phyloP scores from a whole-genome alignment of 2,797 vertebrate genomes.

The Enteromius thamalakanensis region DNA sequence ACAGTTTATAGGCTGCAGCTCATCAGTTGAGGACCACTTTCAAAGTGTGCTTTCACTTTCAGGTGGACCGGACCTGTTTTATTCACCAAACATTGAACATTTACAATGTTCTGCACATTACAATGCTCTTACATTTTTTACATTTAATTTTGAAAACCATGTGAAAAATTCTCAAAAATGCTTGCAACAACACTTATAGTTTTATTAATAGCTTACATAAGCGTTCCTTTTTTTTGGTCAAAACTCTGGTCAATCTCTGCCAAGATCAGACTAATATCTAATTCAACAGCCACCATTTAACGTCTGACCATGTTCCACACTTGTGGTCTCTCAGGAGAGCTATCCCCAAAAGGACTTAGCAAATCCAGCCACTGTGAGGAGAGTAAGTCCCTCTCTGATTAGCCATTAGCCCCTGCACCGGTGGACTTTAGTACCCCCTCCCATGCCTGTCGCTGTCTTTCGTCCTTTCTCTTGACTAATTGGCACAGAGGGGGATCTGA shows the following conservation, averaged over 20 bases:
- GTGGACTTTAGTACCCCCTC: constrained; percentile 55
- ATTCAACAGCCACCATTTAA: constrained; percentile 72
- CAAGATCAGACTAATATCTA: constrained; percentile 65
- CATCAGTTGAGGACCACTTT: not conserved
- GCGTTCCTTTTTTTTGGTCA: no score
- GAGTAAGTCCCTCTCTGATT: constrained; percentile 78
- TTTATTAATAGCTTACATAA: not conserved
- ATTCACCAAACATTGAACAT: not conserved
- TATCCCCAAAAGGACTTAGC: constrained; percentile 71
- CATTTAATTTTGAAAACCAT: not conserved
- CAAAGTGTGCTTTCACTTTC: not conserved
- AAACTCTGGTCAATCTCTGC: constrained; percentile 51
- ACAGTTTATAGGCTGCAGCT: not conserved
- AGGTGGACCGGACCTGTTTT: not conserved
- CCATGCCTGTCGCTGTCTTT: constrained; percentile 56
- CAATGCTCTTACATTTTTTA: not conserved
- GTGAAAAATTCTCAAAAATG: not conserved
- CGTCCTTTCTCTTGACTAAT: constrained; percentile 70
- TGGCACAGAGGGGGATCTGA: constrained; percentile 78
- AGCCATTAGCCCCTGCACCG: constrained; percentile 74
- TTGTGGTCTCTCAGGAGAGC: constrained; percentile 65
- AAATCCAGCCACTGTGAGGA: constrained; percentile 70
- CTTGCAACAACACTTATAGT: not conserved
- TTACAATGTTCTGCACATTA: not conserved
- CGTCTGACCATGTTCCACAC: constrained; percentile 71